Evolutionary conservation across 2,797 vertebrate genomes (phyloP), one percentile per base, ranked within the genome.

Genomic region (Molossus alvarezi): DNA sequence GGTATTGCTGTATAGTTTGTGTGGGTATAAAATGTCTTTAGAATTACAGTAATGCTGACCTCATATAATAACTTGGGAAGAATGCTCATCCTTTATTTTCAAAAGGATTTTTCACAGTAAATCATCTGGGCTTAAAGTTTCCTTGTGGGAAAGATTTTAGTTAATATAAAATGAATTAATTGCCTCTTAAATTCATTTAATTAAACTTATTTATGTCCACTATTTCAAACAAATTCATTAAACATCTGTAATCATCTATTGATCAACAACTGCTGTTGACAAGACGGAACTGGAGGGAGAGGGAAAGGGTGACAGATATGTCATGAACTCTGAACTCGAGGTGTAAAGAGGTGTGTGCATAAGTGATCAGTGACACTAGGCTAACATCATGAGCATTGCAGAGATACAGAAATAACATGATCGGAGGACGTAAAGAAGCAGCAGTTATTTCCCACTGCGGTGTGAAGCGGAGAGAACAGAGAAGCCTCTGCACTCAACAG

Each of bases 151-250:
- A 80, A 91, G 27, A 69, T 55, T 88, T 80, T 76, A 71, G 84
- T 71, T 88, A 62, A 80, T 80, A 57, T 82, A 77, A 89, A 80
- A 60, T 13, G 51, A 73, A 41, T 91, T 37, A 64, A 77, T 77
- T 13, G 80, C 1, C 18, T 83, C 65, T 64, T 62, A 81, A 60
- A 82, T 88, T 58, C 53, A 58, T 37, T 72, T 91, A 80, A 76
- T 79, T 89, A 55, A 94, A 94, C 75, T 58, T 89, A 37, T n/a
- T 27, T 65, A 60, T 48, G 55, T 9, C 12, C 48, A 88, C 60
- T 41, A 80, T 53, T 83, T 85, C 33, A 94, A 93, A 81, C 3
- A 94, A 71, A 58, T 62, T 55, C 33, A 94, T 79, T 75, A 89
- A 57, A 86, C 62, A 71, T 25, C 87, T 82, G 23, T 48, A 90